These are phyloP conservation scores for Ptychochromis oligacanthus DNA, from an alignment of 2,113 vertebrate genomes.

Conservation along the genomic window DNA sequence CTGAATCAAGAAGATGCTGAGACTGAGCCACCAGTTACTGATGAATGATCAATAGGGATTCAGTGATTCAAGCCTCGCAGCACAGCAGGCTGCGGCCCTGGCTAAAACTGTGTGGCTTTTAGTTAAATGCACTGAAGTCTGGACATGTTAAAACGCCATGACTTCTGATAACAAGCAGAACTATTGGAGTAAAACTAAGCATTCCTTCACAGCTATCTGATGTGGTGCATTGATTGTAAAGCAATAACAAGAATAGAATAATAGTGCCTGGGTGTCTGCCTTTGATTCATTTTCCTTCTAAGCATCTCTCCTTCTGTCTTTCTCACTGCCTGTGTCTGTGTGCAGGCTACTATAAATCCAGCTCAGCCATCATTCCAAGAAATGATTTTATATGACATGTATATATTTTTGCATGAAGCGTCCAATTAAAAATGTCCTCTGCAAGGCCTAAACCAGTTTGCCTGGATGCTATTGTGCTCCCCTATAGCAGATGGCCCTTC, in stretches of 20 bases:
- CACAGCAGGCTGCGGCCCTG: constrained; percentile 24
- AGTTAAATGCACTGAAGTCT: constrained; percentile 11
- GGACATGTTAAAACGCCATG: constrained; percentile 11
- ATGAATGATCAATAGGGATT: constrained; percentile 54
- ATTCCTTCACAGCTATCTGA: constrained; percentile 12
- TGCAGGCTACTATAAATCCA: constrained; percentile 51
- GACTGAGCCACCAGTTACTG: constrained; percentile 14
- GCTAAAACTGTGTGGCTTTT: constrained; percentile 24
- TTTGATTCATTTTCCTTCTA: not conserved
- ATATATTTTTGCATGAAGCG: constrained; percentile 65
- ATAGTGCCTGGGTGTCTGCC: not conserved
- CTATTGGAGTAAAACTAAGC: constrained; percentile 5
- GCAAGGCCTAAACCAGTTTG: constrained; percentile 50
- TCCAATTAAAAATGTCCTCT: constrained; percentile 76
- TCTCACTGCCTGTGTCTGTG: not conserved
- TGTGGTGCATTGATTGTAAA: constrained; percentile 24
- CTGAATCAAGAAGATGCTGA: constrained; percentile 35
- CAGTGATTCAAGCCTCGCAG: constrained; percentile 28
- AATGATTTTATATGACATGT: constrained; percentile 72
- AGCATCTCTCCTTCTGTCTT: not conserved
- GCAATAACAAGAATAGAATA: constrained; percentile 8
- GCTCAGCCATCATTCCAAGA: constrained; percentile 32
- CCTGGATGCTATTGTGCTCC: constrained; percentile 28
- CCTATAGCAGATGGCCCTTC: constrained; percentile 62
- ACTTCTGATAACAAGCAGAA: constrained; percentile 6